Conservation (phyloP, 2,113 vertebrate species). For the Haemorhous mexicanus region DNA sequence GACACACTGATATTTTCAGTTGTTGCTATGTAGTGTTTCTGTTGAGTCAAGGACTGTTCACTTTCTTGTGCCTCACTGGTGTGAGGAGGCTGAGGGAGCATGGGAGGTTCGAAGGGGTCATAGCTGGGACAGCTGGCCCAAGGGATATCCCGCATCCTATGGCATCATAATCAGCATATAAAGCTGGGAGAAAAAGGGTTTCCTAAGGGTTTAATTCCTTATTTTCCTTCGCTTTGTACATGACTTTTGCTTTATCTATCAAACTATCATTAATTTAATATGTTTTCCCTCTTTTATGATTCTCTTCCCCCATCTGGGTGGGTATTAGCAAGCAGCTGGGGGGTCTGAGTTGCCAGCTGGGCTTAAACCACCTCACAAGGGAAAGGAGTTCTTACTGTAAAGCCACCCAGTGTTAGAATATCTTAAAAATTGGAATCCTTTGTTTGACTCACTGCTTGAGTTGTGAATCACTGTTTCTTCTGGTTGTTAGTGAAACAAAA, state of each 20-base stretch:
- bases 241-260: not conserved
- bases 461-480: conserved; percentile 41
- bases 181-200: not conserved
- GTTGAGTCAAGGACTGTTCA: not conserved
- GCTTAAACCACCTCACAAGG: not conserved
- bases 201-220: not conserved
- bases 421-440: not conserved
- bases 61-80: not conserved
- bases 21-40: not conserved
- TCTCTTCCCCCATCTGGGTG: not conserved
- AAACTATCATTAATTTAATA: not conserved
- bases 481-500: conserved; percentile 52
- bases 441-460: conserved; percentile 16
- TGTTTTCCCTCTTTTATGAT: not conserved
- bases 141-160: not conserved
- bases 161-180: not conserved
- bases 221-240: not conserved
- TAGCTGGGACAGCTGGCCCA: not conserved
- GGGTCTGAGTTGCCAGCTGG: not conserved
- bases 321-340: not conserved
- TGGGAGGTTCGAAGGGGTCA: not conserved
- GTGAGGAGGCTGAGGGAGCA: not conserved
- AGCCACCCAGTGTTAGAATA: not conserved
- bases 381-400: not conserved
- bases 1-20: not conserved